Evolutionary conservation across 2,888 invertebrate species (phyloP), one percentile per base, ranked within the genome.

Genomic region (Carpatolechia fugitivella): DNA sequence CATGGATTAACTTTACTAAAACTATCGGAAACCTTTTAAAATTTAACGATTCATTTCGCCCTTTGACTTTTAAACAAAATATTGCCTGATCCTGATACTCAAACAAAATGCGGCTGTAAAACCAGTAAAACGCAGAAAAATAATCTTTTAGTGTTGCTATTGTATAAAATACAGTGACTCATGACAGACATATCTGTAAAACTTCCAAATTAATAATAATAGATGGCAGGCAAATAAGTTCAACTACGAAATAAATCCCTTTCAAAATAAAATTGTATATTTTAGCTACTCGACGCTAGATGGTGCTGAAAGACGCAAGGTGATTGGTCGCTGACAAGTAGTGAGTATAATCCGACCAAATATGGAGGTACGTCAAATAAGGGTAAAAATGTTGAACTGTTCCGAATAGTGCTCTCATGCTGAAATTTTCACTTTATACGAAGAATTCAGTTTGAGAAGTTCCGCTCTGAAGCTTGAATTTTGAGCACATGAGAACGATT

Each of bases 321-420:
- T 74, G 78, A 82, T 84, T 82, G 81, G 82, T 73, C 66, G 60
- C 56, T 63, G 59, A 54, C 52, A 57, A 58, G 62, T 62, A 65
- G 55, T 69, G 68, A 65, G 65, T 77, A 79, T 77, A 71, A 82
- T 57, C 65, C 85, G 72, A 65, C 83, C 72, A 77, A 79, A 60
- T 76, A 69, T 63, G 65, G 76, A 65, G 69, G 82, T 68, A 58
- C 57, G 56, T 68, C 66, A 67, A 72, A 72, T 74, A 80, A 74
- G 78, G 72, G 77, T 72, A 71, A 78, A 76, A 78, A 72, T 74
- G 60, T 18, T 65, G 60, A 63, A 68, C 62, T 64, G 74, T 78
- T 80, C 72, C 72, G 72, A 78, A 75, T 46, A 30, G 40, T 47
- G 31, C 35, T 10, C 13, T 41, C 29, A 56, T 64, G 53, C 55